These are phyloP conservation scores for Atta cephalotes DNA, from an alignment of 1,140 invertebrate species.

Conservation along the genomic window DNA sequence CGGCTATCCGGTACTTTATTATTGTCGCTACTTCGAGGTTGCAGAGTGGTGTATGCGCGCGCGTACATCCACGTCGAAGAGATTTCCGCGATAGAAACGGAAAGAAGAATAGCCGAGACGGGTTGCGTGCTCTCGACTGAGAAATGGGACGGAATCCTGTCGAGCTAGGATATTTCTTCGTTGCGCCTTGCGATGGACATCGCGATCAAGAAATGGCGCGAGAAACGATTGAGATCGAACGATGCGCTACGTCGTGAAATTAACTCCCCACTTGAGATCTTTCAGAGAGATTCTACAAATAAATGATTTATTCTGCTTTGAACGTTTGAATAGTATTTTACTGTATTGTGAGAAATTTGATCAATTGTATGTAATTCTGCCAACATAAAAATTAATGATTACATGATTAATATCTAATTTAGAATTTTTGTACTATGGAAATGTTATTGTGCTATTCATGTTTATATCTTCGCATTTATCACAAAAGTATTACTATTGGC, in stretches of 20 bases:
- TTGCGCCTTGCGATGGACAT: background rate
- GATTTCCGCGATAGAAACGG: constrained; percentile 39
- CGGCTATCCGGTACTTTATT: constrained; percentile 73
- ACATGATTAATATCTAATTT: background rate
- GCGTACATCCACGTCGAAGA: constrained; percentile 35
- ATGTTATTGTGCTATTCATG: background rate
- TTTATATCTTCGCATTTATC: background rate
- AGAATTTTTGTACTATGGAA: background rate
- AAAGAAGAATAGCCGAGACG: constrained; percentile 35
- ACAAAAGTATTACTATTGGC: background rate
- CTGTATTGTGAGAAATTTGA: no score
- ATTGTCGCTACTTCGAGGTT: constrained; percentile 68
- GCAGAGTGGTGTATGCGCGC: constrained; percentile 29
- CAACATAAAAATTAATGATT: no score
- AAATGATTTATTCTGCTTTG: background rate
- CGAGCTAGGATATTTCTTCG: constrained; percentile 47
- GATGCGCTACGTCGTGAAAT: constrained; percentile 25
- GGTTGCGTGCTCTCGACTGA: constrained; percentile 16
- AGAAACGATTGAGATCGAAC: constrained; percentile 26
- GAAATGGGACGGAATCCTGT: constrained; percentile 33
- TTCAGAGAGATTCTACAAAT: background rate
- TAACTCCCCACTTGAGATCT: constrained; percentile 6
- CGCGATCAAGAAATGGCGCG: constrained; percentile 7
- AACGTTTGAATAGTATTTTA: background rate
- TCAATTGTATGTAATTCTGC: background rate